These are phyloP conservation scores for Xylocopa sonorina DNA, from an alignment of 1,140 invertebrate genomes.

Conservation along the genomic window DNA sequence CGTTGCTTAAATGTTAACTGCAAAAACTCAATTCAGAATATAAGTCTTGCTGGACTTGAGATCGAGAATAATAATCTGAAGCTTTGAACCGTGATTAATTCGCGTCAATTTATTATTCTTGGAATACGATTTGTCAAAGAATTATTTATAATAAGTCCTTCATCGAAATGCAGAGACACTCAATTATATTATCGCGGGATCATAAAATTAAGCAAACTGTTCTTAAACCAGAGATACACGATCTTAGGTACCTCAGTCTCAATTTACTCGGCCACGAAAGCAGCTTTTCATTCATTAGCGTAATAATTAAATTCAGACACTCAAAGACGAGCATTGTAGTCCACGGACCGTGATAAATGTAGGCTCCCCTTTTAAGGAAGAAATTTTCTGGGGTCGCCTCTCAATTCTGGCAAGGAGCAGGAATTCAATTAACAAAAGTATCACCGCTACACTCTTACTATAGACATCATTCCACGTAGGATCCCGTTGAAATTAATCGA, in stretches of 20 bases:
- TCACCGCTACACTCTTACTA: too few relatives aligned
- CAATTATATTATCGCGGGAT: neutral
- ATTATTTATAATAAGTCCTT: too few relatives aligned
- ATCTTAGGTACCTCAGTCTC: neutral
- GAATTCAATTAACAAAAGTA: conserved; percentile 7
- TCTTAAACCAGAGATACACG: neutral
- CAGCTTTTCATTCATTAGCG: conserved; percentile 10
- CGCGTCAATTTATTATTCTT: too few relatives aligned
- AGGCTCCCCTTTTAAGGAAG: neutral
- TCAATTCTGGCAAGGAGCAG: neutral
- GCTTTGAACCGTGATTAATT: too few relatives aligned
- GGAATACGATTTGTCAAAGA: too few relatives aligned
- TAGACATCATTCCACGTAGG: neutral
- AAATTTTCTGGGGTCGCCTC: neutral
- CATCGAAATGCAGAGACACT: too few relatives aligned
- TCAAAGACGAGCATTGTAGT: conserved; percentile 10
- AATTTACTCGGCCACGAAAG: conserved; percentile 2
- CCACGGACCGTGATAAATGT: conserved; percentile 9
- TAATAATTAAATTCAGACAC: neutral
- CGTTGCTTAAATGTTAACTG: too few relatives aligned
- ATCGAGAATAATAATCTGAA: too few relatives aligned
- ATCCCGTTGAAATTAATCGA: too few relatives aligned
- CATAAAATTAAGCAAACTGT: neutral
- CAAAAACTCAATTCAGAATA: too few relatives aligned
- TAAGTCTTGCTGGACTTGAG: too few relatives aligned